Evolutionary conservation across 2,113 vertebrate species (phyloP).

Genomic region (Ramphastos sulfuratus): DNA sequence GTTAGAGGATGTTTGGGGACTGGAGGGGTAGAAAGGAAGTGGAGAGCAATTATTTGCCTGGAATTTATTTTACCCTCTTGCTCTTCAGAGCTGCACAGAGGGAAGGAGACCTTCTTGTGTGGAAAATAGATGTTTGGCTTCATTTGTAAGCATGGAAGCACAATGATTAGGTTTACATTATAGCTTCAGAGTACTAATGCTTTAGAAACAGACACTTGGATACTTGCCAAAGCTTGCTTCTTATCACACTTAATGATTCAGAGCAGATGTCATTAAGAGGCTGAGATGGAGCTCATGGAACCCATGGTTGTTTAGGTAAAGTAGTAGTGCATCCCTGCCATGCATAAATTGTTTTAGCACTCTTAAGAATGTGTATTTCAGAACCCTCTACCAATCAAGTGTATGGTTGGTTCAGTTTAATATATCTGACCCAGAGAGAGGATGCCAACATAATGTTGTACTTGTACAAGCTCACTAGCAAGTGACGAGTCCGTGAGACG

Average conservation of each 20-base stretch:
- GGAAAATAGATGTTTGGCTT: conserved; percentile 15
- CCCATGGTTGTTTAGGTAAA: not conserved
- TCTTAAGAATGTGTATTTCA: not conserved
- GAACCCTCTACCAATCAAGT: not conserved
- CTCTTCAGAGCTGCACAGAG: not conserved
- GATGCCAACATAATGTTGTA: not conserved
- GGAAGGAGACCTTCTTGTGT: not conserved
- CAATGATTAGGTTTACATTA: not conserved
- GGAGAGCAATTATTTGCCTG: conserved; percentile 27
- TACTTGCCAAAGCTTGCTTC: conserved; percentile 17
- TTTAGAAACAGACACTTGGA: conserved; percentile 33
- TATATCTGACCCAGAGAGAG: not conserved
- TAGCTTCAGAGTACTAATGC: conserved; percentile 25
- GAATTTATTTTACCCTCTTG: conserved; percentile 37
- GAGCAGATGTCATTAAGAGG: conserved; percentile 48
- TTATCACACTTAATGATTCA: conserved; percentile 43
- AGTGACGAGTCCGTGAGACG: not conserved
- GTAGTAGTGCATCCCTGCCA: not conserved
- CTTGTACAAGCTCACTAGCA: not conserved
- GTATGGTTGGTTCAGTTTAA: not conserved
- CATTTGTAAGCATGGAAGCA: conserved; percentile 21
- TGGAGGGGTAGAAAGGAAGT: conserved; percentile 34
- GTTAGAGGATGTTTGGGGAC: conserved; percentile 57
- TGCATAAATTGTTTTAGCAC: not conserved
- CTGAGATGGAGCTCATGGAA: not conserved